These are phyloP conservation scores for Antheraea yamamai DNA, from an alignment of 2,888 invertebrate genomes.

Conservation along the genomic window DNA sequence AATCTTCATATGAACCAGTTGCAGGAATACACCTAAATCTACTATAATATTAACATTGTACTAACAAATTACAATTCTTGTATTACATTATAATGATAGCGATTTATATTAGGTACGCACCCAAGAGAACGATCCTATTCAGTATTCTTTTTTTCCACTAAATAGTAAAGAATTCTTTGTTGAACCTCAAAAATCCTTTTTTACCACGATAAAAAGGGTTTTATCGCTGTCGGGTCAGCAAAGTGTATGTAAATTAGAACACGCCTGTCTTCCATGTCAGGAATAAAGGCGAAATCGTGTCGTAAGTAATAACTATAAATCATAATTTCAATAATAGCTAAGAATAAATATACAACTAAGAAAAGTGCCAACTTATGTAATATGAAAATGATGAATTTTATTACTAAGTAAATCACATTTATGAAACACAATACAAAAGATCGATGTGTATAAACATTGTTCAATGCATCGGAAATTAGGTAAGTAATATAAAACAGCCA, in stretches of 20 bases:
- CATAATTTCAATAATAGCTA: constrained; percentile 36
- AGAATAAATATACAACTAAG: not conserved
- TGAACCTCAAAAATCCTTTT: constrained; percentile 67
- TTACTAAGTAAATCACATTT: not conserved
- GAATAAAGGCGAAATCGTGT: constrained; percentile 65
- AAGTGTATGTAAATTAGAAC: constrained; percentile 76
- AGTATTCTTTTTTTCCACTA: constrained; percentile 52
- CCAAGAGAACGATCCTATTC: constrained; percentile 34
- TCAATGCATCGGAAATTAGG: constrained; percentile 17
- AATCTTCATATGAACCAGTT: too few relatives aligned
- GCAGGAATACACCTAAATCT: not conserved
- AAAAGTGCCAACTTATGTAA: not conserved
- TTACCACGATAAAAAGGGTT: constrained; percentile 72
- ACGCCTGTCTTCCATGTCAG: constrained; percentile 56
- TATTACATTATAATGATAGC: constrained; percentile 32
- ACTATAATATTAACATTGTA: not conserved
- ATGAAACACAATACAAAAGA: not conserved
- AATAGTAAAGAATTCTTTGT: constrained; percentile 59
- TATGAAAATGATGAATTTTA: not conserved
- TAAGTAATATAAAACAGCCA: not conserved
- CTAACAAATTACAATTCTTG: constrained; percentile 14
- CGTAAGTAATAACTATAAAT: constrained; percentile 53
- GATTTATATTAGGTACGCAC: constrained; percentile 40
- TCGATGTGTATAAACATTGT: constrained; percentile 11
- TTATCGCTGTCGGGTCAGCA: constrained; percentile 76